Evolutionary conservation across 2,797 vertebrate genomes (phyloP).

Genomic region (Neomorphus geoffroyi): DNA sequence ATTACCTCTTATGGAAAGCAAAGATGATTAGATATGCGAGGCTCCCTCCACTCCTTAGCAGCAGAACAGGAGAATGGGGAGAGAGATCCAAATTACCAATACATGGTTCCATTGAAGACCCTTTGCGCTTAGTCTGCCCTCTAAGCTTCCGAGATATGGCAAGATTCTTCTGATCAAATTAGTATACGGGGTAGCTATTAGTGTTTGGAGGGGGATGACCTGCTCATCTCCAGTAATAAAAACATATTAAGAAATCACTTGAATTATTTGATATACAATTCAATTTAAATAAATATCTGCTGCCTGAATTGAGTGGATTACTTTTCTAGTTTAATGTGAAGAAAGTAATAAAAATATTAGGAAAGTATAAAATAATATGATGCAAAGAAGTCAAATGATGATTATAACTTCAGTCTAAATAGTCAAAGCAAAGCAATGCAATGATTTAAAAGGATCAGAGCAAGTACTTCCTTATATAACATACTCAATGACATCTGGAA

Average conservation of each 20-base stretch:
- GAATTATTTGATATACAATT: neutral
- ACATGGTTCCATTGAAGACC: neutral
- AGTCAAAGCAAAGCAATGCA: neutral
- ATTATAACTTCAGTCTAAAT: neutral
- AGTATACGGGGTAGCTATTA: neutral
- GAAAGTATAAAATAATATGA: neutral
- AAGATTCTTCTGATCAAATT: neutral
- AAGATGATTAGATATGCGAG: neutral
- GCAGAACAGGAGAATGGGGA: neutral
- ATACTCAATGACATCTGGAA: neutral
- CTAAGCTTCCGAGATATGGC: neutral
- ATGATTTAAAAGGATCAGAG: neutral
- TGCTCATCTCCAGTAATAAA: neutral
- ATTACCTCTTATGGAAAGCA: constrained; percentile 11
- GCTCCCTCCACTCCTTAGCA: neutral
- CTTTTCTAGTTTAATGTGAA: neutral
- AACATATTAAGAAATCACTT: neutral
- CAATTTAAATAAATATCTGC: neutral
- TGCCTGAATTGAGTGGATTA: neutral
- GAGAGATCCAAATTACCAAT: neutral
- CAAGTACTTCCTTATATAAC: neutral
- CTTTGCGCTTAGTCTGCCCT: neutral
- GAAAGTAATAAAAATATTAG: neutral
- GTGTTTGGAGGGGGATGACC: neutral
- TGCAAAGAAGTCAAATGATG: neutral